Evolutionary conservation across 2,888 invertebrate genomes (phyloP).

Genomic region (Tetragnatha montana): DNA sequence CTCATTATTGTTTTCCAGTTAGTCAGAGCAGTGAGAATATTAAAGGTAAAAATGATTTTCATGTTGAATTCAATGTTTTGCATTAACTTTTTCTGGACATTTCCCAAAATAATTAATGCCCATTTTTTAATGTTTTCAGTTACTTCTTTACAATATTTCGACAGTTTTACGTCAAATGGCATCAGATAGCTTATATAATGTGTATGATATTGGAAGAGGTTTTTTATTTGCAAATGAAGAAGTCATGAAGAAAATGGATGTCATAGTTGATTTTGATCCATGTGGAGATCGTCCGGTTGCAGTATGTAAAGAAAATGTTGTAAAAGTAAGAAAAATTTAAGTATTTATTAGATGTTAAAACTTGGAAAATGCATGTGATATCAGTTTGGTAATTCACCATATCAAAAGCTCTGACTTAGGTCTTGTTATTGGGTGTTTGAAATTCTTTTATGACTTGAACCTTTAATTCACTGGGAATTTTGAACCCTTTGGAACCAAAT

Average conservation of each 20-base stretch:
- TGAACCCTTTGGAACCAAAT: too few relatives aligned
- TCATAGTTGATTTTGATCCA: conserved; percentile 58
- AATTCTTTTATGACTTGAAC: not conserved
- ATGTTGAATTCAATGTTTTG: not conserved
- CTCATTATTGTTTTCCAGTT: too few relatives aligned
- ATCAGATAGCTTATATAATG: conserved; percentile 28
- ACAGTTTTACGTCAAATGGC: conserved; percentile 8
- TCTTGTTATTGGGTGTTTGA: not conserved
- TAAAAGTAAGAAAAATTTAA: conserved; percentile 29
- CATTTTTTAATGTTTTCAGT: conserved; percentile 12
- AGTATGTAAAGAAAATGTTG: conserved; percentile 43
- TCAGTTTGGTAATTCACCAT: too few relatives aligned
- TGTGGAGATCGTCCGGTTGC: conserved; percentile 33
- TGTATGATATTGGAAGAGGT: conserved; percentile 50
- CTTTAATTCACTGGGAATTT: too few relatives aligned
- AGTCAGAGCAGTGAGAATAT: not conserved
- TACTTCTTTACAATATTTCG: not conserved
- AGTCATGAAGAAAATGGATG: conserved; percentile 49
- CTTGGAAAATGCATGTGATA: too few relatives aligned
- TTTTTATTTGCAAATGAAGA: conserved; percentile 59
- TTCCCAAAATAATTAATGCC: not conserved
- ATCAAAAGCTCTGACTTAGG: too few relatives aligned
- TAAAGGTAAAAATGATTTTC: conserved; percentile 22
- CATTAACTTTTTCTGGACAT: not conserved
- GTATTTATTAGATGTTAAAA: not conserved